Evolutionary conservation across 1,140 invertebrate species (phyloP), one percentile per base, ranked within the genome.

Genomic region (Apolygus lucorum): DNA sequence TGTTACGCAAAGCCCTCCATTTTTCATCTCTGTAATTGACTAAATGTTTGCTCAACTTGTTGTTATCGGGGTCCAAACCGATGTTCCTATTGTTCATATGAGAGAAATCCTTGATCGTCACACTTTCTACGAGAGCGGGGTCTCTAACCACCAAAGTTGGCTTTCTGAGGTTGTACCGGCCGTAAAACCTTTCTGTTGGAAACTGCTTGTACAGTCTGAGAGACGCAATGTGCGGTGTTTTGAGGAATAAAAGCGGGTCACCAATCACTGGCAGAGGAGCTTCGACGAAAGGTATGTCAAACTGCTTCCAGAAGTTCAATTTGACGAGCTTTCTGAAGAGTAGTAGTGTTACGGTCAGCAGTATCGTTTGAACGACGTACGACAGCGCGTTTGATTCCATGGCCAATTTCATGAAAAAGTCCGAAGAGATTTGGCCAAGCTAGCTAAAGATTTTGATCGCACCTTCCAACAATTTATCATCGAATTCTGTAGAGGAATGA

Each of bases 1-100:
- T 84, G 21, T 78, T 75, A 28, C 86, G 76, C 2, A 85, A 70
- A 1, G 81, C 75, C 74, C 81, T 83, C 86, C 86, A 87, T 52
- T 76, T 74, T 29, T 81, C 78, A 1, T 80, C 81, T 42, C 28
- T 34, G 27, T 67, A 28, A 25, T 29, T n/a, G 27, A 70, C 54
- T 14, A 73, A 64, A 52, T 67, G 13, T 59, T 52, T 59, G 28
- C 0, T 1, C 22, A 52, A 17, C 66, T n/a, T 0, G 67, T 24
- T 1, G 73, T 11, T 27, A 69, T 71, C 1, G 63, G 49, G 0
- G 73, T 49, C 17, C 75, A 34, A 8, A 2, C 27, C 11, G 59
- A 67, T 28, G 24, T 8, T 72, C 68, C 80, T 77, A 70, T 82
- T 74, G 4, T 77, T 64, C 29, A 84, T 84, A 34, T 75, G 74